phyloP scores from a whole-genome alignment of 2,888 invertebrate genomes.

The Oxycera nigricornis region DNA sequence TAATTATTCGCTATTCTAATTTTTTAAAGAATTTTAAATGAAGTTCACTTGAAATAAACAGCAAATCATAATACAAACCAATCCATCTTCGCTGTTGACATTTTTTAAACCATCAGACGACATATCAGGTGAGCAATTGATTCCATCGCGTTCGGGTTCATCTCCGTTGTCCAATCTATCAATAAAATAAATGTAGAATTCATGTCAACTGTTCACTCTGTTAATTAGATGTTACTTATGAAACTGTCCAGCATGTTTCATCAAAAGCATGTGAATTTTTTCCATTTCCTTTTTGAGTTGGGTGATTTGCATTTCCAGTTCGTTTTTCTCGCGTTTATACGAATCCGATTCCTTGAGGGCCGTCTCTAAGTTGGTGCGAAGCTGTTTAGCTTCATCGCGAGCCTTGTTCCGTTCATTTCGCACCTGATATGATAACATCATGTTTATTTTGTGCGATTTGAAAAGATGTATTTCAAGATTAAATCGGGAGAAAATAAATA shows the following conservation, averaged over 20 bases:
- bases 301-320: constrained; percentile 77
- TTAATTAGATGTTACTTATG: constrained; percentile 60
- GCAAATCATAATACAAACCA: constrained; percentile 52
- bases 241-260: constrained; percentile 76
- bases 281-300: constrained; percentile 83
- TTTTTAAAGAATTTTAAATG: background rate
- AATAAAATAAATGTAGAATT: background rate
- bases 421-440: no score
- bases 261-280: constrained; percentile 72
- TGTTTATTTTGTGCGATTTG: no score
- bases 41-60: background rate
- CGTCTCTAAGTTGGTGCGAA: constrained; percentile 80
- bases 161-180: constrained; percentile 53
- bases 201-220: background rate
- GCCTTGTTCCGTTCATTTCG: constrained; percentile 93
- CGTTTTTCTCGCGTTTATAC: constrained; percentile 79
- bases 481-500: no score
- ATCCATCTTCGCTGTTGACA: constrained; percentile 62
- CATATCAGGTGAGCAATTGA: constrained; percentile 61
- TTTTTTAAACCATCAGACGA: constrained; percentile 62
- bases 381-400: constrained; percentile 85
- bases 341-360: constrained; percentile 77
- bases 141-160: constrained; percentile 59
- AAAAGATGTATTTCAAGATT: no score
- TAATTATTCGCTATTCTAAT: background rate